Percentiles rank a stretch among this genome's conserved stretches.
Evolutionary conservation across 2,797 vertebrate genomes (phyloP).

Genomic region (Pangasius larnaudii): DNA sequence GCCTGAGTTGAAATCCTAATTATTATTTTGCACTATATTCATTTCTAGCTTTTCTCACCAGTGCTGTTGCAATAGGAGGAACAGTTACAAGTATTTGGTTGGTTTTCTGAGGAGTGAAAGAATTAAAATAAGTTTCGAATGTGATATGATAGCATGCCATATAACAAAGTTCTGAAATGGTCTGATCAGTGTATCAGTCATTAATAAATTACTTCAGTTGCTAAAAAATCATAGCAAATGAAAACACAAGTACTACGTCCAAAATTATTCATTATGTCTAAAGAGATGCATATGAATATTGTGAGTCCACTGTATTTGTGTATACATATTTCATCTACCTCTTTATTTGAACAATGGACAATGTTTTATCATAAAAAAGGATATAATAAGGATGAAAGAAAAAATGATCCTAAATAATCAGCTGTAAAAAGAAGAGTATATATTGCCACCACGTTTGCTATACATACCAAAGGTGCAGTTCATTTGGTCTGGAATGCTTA

Average conservation of each 20-base stretch:
- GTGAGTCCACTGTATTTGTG: background rate
- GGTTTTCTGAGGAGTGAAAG: constrained; percentile 55
- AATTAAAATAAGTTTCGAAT: background rate
- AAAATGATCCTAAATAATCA: background rate
- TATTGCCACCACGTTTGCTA: background rate
- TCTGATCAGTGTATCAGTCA: background rate
- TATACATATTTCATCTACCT: background rate
- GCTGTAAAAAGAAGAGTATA: background rate
- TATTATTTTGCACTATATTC: background rate
- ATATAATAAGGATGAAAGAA: background rate
- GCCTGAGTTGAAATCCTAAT: background rate
- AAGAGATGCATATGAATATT: background rate
- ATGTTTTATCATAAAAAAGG: background rate
- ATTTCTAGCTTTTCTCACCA: constrained; percentile 56
- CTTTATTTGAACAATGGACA: background rate
- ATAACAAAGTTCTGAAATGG: background rate
- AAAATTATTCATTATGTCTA: background rate
- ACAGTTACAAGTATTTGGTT: constrained; percentile 61
- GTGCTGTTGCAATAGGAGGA: constrained; percentile 61
- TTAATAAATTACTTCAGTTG: background rate
- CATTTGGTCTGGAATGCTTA: constrained; percentile 7
- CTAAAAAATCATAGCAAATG: background rate
- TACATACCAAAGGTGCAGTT: constrained; percentile 52
- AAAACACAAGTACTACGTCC: too few relatives aligned
- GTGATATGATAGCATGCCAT: background rate